phyloP scores from a whole-genome alignment of 2,113 vertebrate species.

The Bothrops jararaca region DNA sequence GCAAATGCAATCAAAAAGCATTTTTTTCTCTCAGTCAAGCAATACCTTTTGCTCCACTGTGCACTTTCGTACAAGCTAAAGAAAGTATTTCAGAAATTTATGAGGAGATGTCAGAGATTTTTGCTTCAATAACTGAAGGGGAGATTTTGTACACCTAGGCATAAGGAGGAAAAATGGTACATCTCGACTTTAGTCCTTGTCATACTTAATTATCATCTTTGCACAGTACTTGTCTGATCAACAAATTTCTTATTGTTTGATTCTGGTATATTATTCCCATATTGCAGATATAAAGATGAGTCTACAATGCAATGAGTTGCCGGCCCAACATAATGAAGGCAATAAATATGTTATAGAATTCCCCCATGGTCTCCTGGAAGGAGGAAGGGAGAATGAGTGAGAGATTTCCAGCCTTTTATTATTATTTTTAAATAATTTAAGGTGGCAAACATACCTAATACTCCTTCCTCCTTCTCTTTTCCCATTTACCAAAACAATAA shows the following conservation, averaged over 20 bases:
- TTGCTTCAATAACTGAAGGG: not conserved
- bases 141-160: not conserved
- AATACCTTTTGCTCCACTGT: not conserved
- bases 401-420: not conserved
- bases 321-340: not conserved
- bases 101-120: not conserved
- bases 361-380: not conserved
- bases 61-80: not conserved
- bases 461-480: not conserved
- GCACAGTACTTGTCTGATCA: not conserved
- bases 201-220: not conserved
- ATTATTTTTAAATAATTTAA: not conserved
- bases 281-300: not conserved
- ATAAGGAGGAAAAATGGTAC: not conserved
- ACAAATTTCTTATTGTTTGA: not conserved
- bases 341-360: not conserved
- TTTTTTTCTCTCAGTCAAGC: not conserved
- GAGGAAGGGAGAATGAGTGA: not conserved
- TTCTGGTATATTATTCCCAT: not conserved
- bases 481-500: not conserved
- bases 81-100: not conserved
- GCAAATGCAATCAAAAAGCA: not conserved
- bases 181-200: not conserved
- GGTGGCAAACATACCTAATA: not conserved
- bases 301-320: not conserved